Conservation (phyloP, 2,888 invertebrate genomes). For the Lasioglossum morio region DNA sequence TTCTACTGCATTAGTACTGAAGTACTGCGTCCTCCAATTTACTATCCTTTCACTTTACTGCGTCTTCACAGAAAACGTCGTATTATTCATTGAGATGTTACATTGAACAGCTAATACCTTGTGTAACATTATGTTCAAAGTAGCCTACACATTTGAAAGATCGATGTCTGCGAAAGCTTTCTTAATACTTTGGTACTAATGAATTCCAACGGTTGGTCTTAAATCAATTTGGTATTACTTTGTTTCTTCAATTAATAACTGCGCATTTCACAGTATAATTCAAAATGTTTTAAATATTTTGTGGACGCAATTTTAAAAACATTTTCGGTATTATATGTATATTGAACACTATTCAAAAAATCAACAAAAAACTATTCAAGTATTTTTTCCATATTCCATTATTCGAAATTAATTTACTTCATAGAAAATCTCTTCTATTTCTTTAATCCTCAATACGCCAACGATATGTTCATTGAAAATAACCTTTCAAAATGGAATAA, state of each 20-base stretch:
- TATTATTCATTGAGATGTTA: conserved; percentile 8
- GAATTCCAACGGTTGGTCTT: conserved; percentile 11
- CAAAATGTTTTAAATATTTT: neutral
- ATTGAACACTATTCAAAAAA: neutral
- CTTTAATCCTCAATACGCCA: neutral
- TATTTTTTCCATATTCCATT: neutral
- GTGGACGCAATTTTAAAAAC: neutral
- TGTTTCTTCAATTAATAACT: neutral
- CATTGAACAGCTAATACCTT: conserved; percentile 44
- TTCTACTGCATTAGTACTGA: neutral
- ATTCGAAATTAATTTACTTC: too few relatives aligned
- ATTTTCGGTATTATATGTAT: neutral
- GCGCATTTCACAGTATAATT: neutral
- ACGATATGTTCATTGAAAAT: neutral
- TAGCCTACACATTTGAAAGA: conserved; percentile 57
- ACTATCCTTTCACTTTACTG: conserved; percentile 23
- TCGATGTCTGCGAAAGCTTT: conserved; percentile 19
- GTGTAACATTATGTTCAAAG: conserved; percentile 46
- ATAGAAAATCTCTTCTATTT: neutral
- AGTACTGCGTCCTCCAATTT: conserved; percentile 4
- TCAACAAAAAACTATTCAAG: neutral
- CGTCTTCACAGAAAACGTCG: conserved; percentile 10
- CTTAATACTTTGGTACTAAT: conserved; percentile 48
- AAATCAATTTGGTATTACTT: neutral
- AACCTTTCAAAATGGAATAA: neutral